Evolutionary conservation across 2,113 vertebrate genomes (phyloP), one percentile per base, ranked within the genome.

Genomic region (Ia io): DNA sequence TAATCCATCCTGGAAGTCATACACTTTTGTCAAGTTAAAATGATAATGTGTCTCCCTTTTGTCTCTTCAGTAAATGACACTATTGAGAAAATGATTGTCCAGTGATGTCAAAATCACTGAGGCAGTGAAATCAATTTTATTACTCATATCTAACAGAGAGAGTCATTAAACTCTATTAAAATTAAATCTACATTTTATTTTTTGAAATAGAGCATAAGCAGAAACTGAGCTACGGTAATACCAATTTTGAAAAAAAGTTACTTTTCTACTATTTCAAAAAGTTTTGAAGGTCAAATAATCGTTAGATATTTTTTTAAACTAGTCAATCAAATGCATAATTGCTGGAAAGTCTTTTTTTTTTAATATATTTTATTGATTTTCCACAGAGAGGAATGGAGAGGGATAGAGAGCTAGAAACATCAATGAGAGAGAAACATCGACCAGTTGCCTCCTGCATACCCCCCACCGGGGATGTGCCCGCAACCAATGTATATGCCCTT

Each of bases 141-240:
- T 97, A 97, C 87, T 95, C 49, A 85, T 87, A 90, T 84, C 40
- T 90, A 87, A 80, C 76, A 97, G 3, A 85, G 44, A 96, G 84
- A 91, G 89, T 93, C 97, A 98, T 63, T 98, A 97, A 98, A 93
- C 95, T 97, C 37, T 71, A 94, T 82, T 93, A 93, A 96, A 91
- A 97, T 97, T 98, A 97, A 97, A 97, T 96, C 79, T 95, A 95
- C 59, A 92, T 97, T 96, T 97, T 95, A 96, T 96, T 93, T 95
- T 67, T 96, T 88, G 37, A 78, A 67, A 23, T 97, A 84, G 71
- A 95, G 76, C 88, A 96, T 56, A 88, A 97, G 42, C 80, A 96
- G 69, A 90, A 92, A 96, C 32, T 83, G 53, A 96, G 70, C 90
- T 96, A 32, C 40, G 53, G 4, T 44, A 83, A 4, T 89, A 98